Conservation (phyloP, 30 jellyfish, hydroid and myxozoan species). For the Sanderia malayensis region DNA sequence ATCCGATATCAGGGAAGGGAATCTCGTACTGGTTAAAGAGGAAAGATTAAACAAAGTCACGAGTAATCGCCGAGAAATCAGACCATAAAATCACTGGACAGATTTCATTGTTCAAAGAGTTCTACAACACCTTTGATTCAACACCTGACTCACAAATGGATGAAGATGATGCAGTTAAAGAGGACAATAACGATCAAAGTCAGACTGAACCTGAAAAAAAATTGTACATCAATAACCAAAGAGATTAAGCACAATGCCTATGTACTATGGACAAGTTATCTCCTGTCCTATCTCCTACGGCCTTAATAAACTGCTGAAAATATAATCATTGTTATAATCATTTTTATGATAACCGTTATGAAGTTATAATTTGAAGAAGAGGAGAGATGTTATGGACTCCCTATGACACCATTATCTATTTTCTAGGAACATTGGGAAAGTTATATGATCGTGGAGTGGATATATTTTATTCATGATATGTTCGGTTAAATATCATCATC, state of each 20-base stretch:
- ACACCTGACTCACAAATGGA: slow-evolving; percentile 8
- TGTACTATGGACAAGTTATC: slow-evolving; percentile 32
- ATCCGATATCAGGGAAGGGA: slow-evolving; percentile 32
- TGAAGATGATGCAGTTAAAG: slow-evolving; percentile 23
- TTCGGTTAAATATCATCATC: no score
- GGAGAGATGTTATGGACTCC: slow-evolving; percentile 11
- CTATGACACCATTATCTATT: no score
- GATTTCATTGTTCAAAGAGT: slow-evolving; percentile 38
- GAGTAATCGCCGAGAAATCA: slow-evolving; percentile 13
- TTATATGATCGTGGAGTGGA: no score
- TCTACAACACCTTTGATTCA: slow-evolving; percentile 25
- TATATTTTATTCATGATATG: no score
- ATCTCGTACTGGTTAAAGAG: slow-evolving; percentile 22
- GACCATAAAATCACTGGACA: slow-evolving; percentile 41
- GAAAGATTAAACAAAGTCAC: slow-evolving; percentile 24
- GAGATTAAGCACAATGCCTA: slow-evolving; percentile 32
- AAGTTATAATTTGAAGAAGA: background rate
- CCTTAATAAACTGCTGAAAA: slow-evolving; percentile 22
- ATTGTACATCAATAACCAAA: slow-evolving; percentile 16
- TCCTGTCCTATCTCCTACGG: slow-evolving; percentile 13
- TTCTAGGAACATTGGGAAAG: no score
- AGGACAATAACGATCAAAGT: slow-evolving; percentile 7
- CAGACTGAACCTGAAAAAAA: slow-evolving; percentile 16
- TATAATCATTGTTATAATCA: slow-evolving; percentile 17
- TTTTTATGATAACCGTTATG: background rate